These are phyloP conservation scores for Gypaetus barbatus DNA, from an alignment of 2,797 vertebrate genomes.

Conservation along the genomic window DNA sequence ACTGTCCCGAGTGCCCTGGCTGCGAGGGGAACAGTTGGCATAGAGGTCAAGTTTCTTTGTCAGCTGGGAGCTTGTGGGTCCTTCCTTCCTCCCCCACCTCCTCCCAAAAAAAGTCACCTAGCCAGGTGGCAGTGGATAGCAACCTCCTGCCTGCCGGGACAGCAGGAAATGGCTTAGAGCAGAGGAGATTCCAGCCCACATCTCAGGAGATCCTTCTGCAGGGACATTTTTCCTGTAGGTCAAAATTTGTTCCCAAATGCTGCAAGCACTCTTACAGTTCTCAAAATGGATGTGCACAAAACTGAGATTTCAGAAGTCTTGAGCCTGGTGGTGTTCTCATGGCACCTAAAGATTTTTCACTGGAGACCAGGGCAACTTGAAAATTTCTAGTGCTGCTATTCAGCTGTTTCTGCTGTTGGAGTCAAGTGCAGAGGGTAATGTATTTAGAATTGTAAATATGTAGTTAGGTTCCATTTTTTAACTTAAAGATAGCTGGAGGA, in stretches of 20 bases:
- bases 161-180: background rate
- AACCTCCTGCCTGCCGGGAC: background rate
- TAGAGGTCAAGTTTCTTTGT: conserved; percentile 7
- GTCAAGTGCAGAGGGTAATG: background rate
- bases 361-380: background rate
- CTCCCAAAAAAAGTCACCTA: background rate
- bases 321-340: background rate
- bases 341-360: background rate
- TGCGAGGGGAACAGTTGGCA: background rate
- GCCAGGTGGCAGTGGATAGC: background rate
- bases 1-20: background rate
- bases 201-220: background rate
- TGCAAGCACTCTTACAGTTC: background rate
- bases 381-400: background rate
- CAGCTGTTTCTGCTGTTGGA: background rate
- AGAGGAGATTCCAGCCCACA: conserved; percentile 10
- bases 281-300: accelerated
- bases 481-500: background rate
- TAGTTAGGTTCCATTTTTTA: background rate
- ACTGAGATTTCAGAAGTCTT: background rate
- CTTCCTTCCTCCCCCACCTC: conserved; percentile 15
- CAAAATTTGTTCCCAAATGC: background rate
- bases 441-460: background rate
- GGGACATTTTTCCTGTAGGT: background rate
- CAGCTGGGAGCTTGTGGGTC: background rate